A percentile compares a stretch with the other conserved stretches of the same genome.
Evolutionary conservation across 2,113 vertebrate genomes (phyloP).

Genomic region (Phalacrocorax pelagicus): DNA sequence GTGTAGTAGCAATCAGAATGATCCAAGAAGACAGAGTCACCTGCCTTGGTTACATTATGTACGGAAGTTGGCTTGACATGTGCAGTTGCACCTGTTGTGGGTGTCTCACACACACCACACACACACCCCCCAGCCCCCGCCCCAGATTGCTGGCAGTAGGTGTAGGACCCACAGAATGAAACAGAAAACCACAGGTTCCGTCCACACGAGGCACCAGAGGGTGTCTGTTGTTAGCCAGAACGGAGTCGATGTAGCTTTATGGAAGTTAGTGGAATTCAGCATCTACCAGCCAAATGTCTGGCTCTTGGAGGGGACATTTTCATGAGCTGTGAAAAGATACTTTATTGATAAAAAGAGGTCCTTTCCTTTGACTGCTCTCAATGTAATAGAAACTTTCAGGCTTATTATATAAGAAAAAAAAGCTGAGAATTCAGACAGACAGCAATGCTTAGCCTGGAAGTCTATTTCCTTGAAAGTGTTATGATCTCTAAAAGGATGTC

Average conservation of each 20-base stretch:
- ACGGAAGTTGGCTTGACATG: background rate
- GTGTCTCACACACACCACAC: background rate
- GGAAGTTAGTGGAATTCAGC: background rate
- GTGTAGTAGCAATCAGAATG: background rate
- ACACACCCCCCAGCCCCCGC: background rate
- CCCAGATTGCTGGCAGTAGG: background rate
- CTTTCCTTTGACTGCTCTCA: background rate
- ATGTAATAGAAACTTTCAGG: background rate
- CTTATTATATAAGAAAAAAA: background rate
- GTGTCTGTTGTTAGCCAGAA: background rate
- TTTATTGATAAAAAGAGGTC: background rate
- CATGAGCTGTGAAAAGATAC: background rate
- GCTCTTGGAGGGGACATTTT: background rate
- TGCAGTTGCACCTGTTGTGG: background rate
- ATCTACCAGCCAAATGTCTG: background rate
- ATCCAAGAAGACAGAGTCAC: background rate
- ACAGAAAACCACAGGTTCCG: background rate
- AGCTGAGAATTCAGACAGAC: background rate
- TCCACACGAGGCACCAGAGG: background rate
- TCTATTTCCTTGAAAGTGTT: background rate
- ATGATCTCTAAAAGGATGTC: background rate
- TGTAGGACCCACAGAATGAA: background rate
- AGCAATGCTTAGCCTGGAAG: background rate
- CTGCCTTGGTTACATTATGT: background rate
- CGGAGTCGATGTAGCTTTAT: background rate